Base-by-base conservation (phyloP, 2,888 invertebrate species). In the Drosophila setosimentum region DNA sequence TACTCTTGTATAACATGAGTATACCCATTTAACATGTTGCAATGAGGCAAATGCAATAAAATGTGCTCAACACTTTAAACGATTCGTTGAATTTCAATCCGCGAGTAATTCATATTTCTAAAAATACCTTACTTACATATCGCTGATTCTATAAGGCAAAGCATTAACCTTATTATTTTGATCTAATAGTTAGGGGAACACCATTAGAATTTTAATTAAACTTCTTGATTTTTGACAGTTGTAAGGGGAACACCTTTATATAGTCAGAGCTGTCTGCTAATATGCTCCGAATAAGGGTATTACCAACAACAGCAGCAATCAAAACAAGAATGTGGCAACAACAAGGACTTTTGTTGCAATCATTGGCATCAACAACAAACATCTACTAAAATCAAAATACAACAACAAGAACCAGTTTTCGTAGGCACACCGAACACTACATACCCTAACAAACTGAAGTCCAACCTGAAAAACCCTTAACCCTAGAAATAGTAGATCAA, bases 281-380 rank as follows among this genome's bases (percentile, higher is more conserved):
- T 24, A 32, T 21, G 33, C 16, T 7, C 40, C 55, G 40, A 50
- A 55, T 40, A 42, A 24, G 29, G 18, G 37, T 42, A 68, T 18
- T 24, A 3, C 27, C 11, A 57, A 65, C 40, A 60, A 35, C 35
- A 64, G 53, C 57, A 37, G 66, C 65, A 73, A 65, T 61, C 64
- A 54, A 27, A 24, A 42, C 33, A 35, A 24, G 10, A 33, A 53
- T 24, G 24, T 13, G 6, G 40, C 53, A 57, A 51, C 55, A 49
- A n/a, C 16, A 55, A 78, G 64, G 78, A 60, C 55, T 71, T 68
- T 78, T 71, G 66, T 78, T 71, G 71, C 75, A 78, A 71, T 75
- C 71, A 63, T 68, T 33, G 55, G 45, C 29, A 57, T 18, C 29
- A 45, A 60, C 63, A 78, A 67, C 57, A 75, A 75, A 74, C 74